Percentiles rank a stretch among this genome's conserved stretches.
Conservation (phyloP, 2,113 vertebrate genomes). For the Megaceryle torquata region DNA sequence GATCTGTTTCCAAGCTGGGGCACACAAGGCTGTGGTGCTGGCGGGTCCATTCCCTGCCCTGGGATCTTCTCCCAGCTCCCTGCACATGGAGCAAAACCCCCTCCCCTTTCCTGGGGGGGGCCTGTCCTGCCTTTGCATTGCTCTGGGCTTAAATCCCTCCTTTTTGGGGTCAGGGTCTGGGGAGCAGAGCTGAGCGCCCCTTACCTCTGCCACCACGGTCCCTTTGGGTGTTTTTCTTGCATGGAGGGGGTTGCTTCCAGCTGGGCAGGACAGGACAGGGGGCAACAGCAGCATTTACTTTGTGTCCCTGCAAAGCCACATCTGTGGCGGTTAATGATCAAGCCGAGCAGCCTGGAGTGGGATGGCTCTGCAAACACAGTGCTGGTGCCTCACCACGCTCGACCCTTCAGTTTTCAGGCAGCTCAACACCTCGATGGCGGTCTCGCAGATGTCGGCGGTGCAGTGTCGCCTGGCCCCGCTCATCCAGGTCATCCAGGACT, state of each 20-base stretch:
- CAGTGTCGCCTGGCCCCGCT: conserved; percentile 95
- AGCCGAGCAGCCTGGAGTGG: rapidly evolving
- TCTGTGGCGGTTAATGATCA: background rate
- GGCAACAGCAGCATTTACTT: background rate
- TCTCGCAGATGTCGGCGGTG: conserved; percentile 91
- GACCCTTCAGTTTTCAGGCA: conserved; percentile 85
- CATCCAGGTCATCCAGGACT: conserved; percentile 97
- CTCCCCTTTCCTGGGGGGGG: background rate
- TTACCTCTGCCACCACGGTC: rapidly evolving
- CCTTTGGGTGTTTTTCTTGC: background rate
- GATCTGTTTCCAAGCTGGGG: conserved; percentile 27
- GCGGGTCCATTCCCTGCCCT: background rate
- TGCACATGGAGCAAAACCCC: background rate
- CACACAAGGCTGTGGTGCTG: background rate
- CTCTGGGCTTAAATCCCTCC: background rate
- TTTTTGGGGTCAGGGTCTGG: background rate
- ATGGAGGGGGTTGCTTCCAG: rapidly evolving
- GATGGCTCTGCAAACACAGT: background rate
- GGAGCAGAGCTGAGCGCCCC: background rate
- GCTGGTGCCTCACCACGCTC: background rate
- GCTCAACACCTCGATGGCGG: conserved; percentile 92
- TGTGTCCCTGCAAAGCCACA: background rate
- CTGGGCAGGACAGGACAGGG: background rate
- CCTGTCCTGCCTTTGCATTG: rapidly evolving
- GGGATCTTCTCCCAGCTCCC: background rate